phyloP scores from a whole-genome alignment of 2,888 invertebrate species.

The Heliconius ethilla region DNA sequence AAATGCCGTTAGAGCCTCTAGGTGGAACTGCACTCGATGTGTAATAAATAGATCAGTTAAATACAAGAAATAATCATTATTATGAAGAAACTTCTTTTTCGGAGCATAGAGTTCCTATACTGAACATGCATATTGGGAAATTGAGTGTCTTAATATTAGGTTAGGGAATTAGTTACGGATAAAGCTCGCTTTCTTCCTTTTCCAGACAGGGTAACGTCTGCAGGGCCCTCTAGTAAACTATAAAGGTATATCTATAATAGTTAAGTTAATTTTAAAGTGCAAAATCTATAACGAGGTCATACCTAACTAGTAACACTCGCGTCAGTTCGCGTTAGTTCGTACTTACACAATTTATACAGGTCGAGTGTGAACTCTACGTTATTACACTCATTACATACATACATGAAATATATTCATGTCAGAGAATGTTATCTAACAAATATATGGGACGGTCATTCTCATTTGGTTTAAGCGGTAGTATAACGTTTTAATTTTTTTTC shows the following conservation, averaged over 20 bases:
- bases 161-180: too few relatives aligned
- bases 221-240: neutral
- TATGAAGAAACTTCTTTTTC: too few relatives aligned
- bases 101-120: too few relatives aligned
- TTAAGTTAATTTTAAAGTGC: neutral
- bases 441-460: neutral
- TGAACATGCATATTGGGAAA: neutral
- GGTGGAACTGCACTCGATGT: too few relatives aligned
- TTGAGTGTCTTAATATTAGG: neutral
- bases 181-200: too few relatives aligned
- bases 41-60: too few relatives aligned
- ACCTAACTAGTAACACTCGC: neutral
- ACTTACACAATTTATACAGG: slow-evolving; percentile 13
- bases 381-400: slow-evolving; percentile 6
- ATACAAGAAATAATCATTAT: too few relatives aligned
- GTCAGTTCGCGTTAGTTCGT: neutral
- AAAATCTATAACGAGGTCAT: slow-evolving; percentile 8
- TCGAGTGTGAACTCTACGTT: slow-evolving; percentile 10
- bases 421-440: neutral
- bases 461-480: neutral
- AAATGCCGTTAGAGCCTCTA: too few relatives aligned
- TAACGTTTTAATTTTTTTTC: neutral
- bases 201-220: too few relatives aligned
- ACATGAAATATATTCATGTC: neutral
- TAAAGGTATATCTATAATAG: neutral